These are phyloP conservation scores for Myrmecophaga tridactyla DNA, from an alignment of 2,113 vertebrate genomes.

Conservation along the genomic window DNA sequence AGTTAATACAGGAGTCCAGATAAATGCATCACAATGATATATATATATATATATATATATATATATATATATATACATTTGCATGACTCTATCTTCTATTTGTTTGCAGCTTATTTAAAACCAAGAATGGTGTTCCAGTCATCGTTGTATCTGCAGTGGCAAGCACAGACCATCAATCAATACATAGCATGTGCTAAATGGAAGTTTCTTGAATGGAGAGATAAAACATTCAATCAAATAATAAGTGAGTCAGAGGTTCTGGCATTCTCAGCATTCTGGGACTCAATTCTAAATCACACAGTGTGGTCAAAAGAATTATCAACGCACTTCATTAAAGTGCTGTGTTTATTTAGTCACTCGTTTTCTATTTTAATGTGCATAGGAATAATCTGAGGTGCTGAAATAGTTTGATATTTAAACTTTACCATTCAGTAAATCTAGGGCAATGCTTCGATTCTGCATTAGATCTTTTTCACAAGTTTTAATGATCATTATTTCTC, in stretches of 20 bases:
- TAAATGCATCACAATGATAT: too few species aligned
- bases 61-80: too few species aligned
- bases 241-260: not conserved
- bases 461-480: not conserved
- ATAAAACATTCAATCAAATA: not conserved
- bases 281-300: not conserved
- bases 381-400: not conserved
- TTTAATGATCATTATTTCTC: not conserved
- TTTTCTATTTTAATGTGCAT: not conserved
- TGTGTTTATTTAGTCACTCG: not conserved
- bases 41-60: too few species aligned
- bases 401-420: not conserved
- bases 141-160: not conserved
- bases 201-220: too few species aligned
- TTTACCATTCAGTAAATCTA: not conserved
- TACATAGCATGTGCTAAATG: not conserved
- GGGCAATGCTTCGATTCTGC: not conserved
- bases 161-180: not conserved
- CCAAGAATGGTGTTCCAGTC: not conserved
- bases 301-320: not conserved
- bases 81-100: not conserved
- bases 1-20: not conserved
- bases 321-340: not conserved
- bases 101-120: not conserved
- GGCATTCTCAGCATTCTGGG: not conserved